A percentile compares a stretch with the other conserved stretches of the same genome.
Evolutionary conservation across 1,140 invertebrate genomes (phyloP).

Genomic region (Platyscapa corneri): DNA sequence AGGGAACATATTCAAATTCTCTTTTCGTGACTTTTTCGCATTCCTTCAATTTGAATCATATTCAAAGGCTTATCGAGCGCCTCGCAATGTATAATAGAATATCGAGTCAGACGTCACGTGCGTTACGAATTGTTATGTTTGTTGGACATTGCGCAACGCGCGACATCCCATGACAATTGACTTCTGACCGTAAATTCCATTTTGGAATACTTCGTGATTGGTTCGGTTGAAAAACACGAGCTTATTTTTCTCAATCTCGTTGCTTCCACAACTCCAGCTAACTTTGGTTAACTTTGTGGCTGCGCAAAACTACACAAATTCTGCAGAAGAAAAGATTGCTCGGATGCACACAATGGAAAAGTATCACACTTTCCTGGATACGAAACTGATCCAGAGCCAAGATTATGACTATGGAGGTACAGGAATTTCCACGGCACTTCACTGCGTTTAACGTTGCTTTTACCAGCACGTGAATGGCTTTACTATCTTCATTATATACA

Average conservation of each 20-base stretch:
- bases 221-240: not conserved
- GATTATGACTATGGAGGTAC: not conserved
- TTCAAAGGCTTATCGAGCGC: conserved; percentile 9
- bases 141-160: conserved; percentile 8
- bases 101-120: not conserved
- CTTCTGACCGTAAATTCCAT: conserved; percentile 24
- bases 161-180: conserved; percentile 24
- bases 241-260: not conserved
- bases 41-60: conserved; percentile 33
- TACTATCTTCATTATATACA: not conserved
- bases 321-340: not conserved
- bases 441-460: not conserved
- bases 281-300: not conserved
- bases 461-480: not conserved
- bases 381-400: not conserved
- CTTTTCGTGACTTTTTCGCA: conserved; percentile 16
- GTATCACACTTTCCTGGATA: conserved; percentile 36
- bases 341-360: not conserved
- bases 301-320: not conserved
- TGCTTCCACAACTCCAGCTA: not conserved
- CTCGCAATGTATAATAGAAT: not conserved
- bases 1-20: conserved; percentile 1
- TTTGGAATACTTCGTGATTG: conserved; percentile 18
- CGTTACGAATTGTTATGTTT: conserved; percentile 13
- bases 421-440: not conserved